Base-by-base conservation (phyloP, 2,113 vertebrate species). In the Symphodus melops region DNA sequence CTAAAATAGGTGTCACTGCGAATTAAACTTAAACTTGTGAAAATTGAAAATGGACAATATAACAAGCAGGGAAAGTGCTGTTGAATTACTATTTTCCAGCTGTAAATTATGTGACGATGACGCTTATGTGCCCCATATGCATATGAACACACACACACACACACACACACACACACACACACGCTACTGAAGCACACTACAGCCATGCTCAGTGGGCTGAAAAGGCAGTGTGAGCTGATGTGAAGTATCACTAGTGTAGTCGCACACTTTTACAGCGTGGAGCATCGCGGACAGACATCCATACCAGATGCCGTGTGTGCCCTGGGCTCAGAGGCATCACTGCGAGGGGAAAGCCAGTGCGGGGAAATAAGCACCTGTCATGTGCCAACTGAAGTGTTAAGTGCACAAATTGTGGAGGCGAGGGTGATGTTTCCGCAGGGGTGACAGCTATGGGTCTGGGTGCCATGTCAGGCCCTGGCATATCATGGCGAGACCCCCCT, bases 341-440 rank as follows among this genome's bases (percentile, higher is more conserved):
- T 84, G 70, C 39, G 33, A 88, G 82, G 79, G 55, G 58, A 77
- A 77, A 79, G 86, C 88, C 88, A 90, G 85, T 71, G 73, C 75
- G 61, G 83, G 85, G 85, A 93, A 92, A 92, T 93, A 89, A 93
- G 92, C 93, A 94, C 93, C 93, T 93, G 91, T 94, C 93, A 93
- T 88, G 90, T 87, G 90, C 93, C 92, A 93, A 94, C 86, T 93
- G 89, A 90, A 93, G 92, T 92, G 93, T 94, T 94, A 92, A 93
- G 90, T 92, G 90, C 87, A 91, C 89, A 92, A 93, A 93, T 93
- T 92, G 91, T 87, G 88, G 88, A 91, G 86, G 90, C 82, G 87
- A 82, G 90, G 87, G 83, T 91, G 90, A 93, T 92, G 87, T 92
- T 93, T 93, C 92, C 84, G 84, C 79, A 72, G 91, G 92, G 92